Evolutionary conservation across 2,888 invertebrate species (phyloP), one percentile per base, ranked within the genome.

Genomic region (Congeria kusceri): DNA sequence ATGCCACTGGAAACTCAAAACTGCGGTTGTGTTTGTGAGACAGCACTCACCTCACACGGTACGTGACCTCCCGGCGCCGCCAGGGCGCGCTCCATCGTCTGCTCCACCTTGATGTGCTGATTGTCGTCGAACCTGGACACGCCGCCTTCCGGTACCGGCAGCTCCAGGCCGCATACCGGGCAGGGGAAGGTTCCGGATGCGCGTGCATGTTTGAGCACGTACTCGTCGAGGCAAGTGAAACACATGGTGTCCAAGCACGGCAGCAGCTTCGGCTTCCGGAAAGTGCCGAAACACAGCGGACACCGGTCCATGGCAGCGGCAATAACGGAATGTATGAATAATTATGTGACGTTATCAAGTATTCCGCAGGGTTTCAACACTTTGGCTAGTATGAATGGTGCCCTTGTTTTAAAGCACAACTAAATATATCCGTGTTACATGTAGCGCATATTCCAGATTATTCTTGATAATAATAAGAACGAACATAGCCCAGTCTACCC

Each of bases 171-270:
- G 53, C 86, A 86, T 0, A 84, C 78, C 1, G 86, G 86, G 20
- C 86, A 86, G 18, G 72, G 65, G 46, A 85, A 83, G 18, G 70
- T 73, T 0, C 78, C 72, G 18, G 68, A 67, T 3, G 67, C 49
- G n/a, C 77, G 62, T 13, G 57, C 68, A 39, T 77, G 56, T 66
- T 84, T 77, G 9, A 77, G 39, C 27, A 80, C 86, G 49, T 78
- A 65, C 25, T 84, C 84, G 11, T 82, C 78, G 13, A 86, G 39
- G 61, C 86, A 84, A 7, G 66, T 29, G 49, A 84, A 78, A 47
- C 86, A 86, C 18, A 84, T 61, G n/a, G 83, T 78, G 58, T 86
- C 84, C 53, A 86, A 56, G 47, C 86, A 86, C 20, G 84, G 84
- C 23, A 86, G 53, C 23, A 84, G 53, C 39, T 83, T 81, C 2